phyloP scores from a whole-genome alignment of 2,797 vertebrate species.

The Decapterus maruadsi region DNA sequence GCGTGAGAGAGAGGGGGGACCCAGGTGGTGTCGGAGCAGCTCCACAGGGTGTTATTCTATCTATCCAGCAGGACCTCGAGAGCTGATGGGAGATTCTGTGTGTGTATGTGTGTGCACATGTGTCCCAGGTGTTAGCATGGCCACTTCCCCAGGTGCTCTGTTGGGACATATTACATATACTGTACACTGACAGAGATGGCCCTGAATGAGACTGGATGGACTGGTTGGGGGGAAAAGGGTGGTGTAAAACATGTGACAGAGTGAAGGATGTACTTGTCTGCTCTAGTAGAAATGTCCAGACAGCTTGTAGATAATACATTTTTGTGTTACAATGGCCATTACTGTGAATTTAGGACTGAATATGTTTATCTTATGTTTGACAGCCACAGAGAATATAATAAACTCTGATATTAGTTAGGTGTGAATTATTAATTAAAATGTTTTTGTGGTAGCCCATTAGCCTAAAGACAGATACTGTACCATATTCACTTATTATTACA shows the following conservation, averaged over 20 bases:
- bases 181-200: slow-evolving; percentile 81
- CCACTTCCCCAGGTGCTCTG: slow-evolving; percentile 81
- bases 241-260: slow-evolving; percentile 76
- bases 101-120: slow-evolving; percentile 53
- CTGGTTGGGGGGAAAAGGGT: slow-evolving; percentile 71
- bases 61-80: slow-evolving; percentile 75
- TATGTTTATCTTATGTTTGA: slow-evolving; percentile 23
- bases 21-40: slow-evolving; percentile 82
- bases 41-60: slow-evolving; percentile 83
- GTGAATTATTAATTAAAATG: not conserved
- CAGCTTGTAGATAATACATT: slow-evolving; percentile 40
- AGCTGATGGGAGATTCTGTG: slow-evolving; percentile 66
- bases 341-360: not conserved
- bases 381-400: not conserved
- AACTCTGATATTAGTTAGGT: not conserved
- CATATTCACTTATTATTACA: not conserved
- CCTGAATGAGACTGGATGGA: slow-evolving; percentile 74
- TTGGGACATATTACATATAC: slow-evolving; percentile 84
- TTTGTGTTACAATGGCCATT: slow-evolving; percentile 20
- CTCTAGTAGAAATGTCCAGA: slow-evolving; percentile 45
- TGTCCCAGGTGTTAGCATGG: slow-evolving; percentile 77
- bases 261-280: slow-evolving; percentile 74
- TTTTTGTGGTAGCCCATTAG: not conserved
- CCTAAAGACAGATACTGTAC: not conserved
- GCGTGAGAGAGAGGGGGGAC: slow-evolving; percentile 59